phyloP scores from a whole-genome alignment of 1,140 invertebrate genomes.

The Pararge aegeria region DNA sequence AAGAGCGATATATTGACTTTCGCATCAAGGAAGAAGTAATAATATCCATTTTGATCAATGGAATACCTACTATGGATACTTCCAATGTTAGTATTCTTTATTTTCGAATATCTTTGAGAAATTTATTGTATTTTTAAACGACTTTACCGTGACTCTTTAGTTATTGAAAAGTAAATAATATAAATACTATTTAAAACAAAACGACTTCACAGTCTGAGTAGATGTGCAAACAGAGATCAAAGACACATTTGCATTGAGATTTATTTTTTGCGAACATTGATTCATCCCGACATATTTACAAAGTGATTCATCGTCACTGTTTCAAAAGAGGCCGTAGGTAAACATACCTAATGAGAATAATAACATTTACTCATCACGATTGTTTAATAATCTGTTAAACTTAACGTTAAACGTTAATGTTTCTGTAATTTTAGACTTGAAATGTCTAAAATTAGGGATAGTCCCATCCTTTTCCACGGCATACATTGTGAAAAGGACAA shows the following conservation, averaged over 20 bases:
- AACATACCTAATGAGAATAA: neutral
- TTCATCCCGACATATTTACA: neutral
- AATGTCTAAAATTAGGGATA: too few species aligned
- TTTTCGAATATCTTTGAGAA: too few species aligned
- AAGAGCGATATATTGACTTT: too few species aligned
- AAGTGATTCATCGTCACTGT: neutral
- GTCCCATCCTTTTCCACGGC: too few species aligned
- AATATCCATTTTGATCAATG: too few species aligned
- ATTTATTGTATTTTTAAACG: neutral
- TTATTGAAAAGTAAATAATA: neutral
- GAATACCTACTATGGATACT: too few species aligned
- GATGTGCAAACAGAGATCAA: neutral
- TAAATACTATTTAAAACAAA: neutral
- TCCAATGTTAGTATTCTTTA: too few species aligned
- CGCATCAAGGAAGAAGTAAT: too few species aligned
- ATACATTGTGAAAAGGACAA: too few species aligned
- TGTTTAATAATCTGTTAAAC: too few species aligned
- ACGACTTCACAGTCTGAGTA: neutral
- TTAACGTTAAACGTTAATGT: too few species aligned
- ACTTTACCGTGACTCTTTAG: neutral
- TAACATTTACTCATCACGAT: neutral
- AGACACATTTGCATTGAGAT: neutral
- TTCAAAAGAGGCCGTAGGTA: neutral
- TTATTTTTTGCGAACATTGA: neutral
- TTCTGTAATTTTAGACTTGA: too few species aligned